Percentiles rank a stretch among this genome's conserved stretches.
These are phyloP conservation scores for Camponotus pennsylvanicus DNA, from an alignment of 1,140 invertebrate species.

Conservation along the genomic window DNA sequence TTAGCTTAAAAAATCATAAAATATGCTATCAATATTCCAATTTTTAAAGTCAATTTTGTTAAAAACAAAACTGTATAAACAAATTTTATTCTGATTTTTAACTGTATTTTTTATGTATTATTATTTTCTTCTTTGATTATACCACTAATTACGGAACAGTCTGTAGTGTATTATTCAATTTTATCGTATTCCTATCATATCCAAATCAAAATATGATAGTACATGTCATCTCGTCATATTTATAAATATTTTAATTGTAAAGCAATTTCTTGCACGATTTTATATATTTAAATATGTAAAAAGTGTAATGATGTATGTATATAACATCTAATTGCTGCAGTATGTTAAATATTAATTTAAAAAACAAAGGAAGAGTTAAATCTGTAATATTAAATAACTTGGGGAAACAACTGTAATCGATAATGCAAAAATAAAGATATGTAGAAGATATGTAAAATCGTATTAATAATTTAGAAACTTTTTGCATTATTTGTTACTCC, in stretches of 20 bases:
- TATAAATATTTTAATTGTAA: not conserved
- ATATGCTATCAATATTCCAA: too few relatives aligned
- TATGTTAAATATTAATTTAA: conserved; percentile 1
- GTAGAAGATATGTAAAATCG: not conserved
- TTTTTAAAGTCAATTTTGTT: too few relatives aligned
- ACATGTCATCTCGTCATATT: not conserved
- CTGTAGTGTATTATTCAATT: conserved; percentile 25
- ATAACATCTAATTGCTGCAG: not conserved
- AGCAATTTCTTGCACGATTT: not conserved
- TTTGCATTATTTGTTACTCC: not conserved
- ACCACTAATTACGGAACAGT: too few relatives aligned
- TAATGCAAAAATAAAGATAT: not conserved
- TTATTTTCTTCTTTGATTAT: too few relatives aligned
- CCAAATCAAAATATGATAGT: not conserved
- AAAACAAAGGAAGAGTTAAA: conserved; percentile 2
- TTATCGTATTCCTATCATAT: not conserved
- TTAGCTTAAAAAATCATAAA: too few relatives aligned
- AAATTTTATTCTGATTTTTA: too few relatives aligned
- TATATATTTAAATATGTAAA: conserved; percentile 10
- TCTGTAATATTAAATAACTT: not conserved
- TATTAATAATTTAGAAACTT: not conserved
- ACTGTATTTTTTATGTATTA: too few relatives aligned
- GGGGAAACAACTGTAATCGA: not conserved
- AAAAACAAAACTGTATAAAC: too few relatives aligned
- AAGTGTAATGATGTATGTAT: not conserved